Evolutionary conservation across 2,113 vertebrate species (phyloP).

Genomic region (Oreochromis spilurus): DNA sequence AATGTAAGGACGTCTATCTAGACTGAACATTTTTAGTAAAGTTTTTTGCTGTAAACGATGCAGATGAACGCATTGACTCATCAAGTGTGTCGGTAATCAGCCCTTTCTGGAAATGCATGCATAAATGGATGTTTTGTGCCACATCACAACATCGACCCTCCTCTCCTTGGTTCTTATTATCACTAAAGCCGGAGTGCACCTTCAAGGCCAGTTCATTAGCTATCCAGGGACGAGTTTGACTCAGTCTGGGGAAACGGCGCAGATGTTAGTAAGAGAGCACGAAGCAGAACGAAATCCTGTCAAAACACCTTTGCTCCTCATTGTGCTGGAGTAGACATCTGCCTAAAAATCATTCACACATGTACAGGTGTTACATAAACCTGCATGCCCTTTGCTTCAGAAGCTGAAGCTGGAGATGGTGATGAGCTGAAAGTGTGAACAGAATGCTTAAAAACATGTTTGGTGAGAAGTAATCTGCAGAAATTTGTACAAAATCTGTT

Average conservation of each 20-base stretch:
- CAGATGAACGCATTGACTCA: neutral
- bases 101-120: neutral
- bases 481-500: neutral
- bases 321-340: neutral
- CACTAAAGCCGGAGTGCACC: slow-evolving; percentile 33
- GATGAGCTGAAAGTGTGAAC: neutral
- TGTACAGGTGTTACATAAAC: slow-evolving; percentile 5
- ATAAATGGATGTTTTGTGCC: neutral
- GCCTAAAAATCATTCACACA: slow-evolving; percentile 16
- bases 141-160: slow-evolving; percentile 5
- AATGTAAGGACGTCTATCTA: neutral
- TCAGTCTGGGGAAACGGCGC: slow-evolving; percentile 22
- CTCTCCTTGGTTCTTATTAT: slow-evolving; percentile 58
- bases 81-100: neutral
- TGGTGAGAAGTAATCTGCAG: neutral
- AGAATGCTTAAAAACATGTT: neutral
- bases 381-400: neutral
- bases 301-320: neutral
- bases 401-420: neutral
- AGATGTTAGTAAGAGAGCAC: slow-evolving; percentile 31
- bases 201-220: slow-evolving; percentile 54
- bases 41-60: neutral
- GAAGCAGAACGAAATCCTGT: slow-evolving; percentile 50
- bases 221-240: slow-evolving; percentile 22
- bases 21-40: neutral